Percentiles rank a stretch among this genome's conserved stretches.
Evolutionary conservation across 2,113 vertebrate species (phyloP).

Genomic region (Macroglossus sobrinus): DNA sequence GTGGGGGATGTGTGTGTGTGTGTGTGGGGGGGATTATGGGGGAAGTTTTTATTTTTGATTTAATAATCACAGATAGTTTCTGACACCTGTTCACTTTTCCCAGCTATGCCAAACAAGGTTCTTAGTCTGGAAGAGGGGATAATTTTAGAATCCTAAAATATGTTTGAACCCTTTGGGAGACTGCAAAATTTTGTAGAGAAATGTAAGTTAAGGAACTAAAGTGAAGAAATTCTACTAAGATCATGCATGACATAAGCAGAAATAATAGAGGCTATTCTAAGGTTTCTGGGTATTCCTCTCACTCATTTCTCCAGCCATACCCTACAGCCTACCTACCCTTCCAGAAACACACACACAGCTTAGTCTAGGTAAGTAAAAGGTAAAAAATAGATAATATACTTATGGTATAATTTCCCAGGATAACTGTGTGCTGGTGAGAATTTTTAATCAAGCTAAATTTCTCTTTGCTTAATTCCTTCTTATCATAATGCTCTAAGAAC

Average conservation of each 20-base stretch:
- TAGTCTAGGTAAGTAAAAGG: neutral
- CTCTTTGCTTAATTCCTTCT: slow-evolving; percentile 33
- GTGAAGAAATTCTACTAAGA: neutral
- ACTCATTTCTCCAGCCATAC: neutral
- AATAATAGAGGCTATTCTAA: neutral
- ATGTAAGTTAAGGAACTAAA: neutral
- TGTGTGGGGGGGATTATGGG: no score
- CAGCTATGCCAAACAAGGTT: neutral
- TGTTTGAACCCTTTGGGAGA: neutral
- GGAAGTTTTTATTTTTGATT: neutral
- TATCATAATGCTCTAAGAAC: neutral
- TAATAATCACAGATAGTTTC: neutral
- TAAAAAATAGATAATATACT: neutral
- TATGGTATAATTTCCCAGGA: neutral
- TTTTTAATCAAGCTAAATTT: slow-evolving; percentile 36
- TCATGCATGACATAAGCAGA: neutral
- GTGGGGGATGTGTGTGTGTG: neutral
- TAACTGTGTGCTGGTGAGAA: neutral
- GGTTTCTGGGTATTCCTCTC: neutral
- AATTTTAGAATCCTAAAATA: slow-evolving; percentile 25
- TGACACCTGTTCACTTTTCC: neutral
- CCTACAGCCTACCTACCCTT: neutral
- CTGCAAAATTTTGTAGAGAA: neutral
- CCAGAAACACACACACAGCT: neutral
- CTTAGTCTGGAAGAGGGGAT: neutral